These are phyloP conservation scores for Verasper variegatus DNA, from an alignment of 2,113 vertebrate genomes.

Conservation along the genomic window DNA sequence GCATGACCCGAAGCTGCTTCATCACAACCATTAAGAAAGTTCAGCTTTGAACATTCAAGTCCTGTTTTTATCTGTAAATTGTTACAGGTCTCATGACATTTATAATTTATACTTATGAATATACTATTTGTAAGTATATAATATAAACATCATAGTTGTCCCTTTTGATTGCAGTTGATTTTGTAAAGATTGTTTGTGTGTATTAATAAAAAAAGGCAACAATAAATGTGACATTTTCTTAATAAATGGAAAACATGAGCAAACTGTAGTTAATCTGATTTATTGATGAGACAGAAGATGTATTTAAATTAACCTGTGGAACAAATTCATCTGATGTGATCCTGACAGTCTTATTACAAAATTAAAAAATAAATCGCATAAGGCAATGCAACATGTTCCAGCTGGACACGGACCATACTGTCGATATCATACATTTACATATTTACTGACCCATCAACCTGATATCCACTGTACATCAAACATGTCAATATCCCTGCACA, in stretches of 20 bases:
- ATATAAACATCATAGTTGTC: slow-evolving; percentile 12
- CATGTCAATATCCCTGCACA: slow-evolving; percentile 43
- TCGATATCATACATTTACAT: slow-evolving; percentile 6
- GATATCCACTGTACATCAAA: slow-evolving; percentile 19
- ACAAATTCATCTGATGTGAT: slow-evolving; percentile 27
- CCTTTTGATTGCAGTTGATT: slow-evolving; percentile 3
- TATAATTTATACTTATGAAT: slow-evolving; percentile 12
- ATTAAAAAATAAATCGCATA: slow-evolving; percentile 41
- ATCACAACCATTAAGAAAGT: neutral
- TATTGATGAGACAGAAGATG: slow-evolving; percentile 51
- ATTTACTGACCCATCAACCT: slow-evolving; percentile 13
- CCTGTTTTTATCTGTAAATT: neutral
- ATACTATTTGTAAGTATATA: slow-evolving; percentile 17
- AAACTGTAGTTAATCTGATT: slow-evolving; percentile 34
- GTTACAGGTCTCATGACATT: slow-evolving; percentile 3
- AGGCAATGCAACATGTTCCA: slow-evolving; percentile 62
- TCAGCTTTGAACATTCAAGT: neutral
- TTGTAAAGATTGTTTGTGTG: slow-evolving; percentile 25
- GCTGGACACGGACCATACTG: slow-evolving; percentile 28
- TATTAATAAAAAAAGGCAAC: neutral
- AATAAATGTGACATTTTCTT: slow-evolving; percentile 23
- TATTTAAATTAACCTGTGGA: slow-evolving; percentile 25
- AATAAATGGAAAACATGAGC: slow-evolving; percentile 16
- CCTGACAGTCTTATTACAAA: slow-evolving; percentile 36
- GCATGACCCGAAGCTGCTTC: slow-evolving; percentile 7